phyloP scores from a whole-genome alignment of 2,888 invertebrate species.

The Andrena bicolor region DNA sequence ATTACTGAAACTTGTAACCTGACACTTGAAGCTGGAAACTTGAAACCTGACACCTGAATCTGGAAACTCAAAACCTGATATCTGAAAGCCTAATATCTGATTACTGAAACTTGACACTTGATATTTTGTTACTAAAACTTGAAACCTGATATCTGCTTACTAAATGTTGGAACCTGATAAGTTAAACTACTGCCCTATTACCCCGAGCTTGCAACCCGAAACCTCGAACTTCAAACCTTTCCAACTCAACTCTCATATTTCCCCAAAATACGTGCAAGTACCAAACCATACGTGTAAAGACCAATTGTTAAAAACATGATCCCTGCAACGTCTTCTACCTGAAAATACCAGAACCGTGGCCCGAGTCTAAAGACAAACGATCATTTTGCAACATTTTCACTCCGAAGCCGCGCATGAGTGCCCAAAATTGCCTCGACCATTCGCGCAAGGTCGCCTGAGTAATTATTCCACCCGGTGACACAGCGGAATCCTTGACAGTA shows the following conservation, averaged over 20 bases:
- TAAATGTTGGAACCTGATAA: too few relatives aligned
- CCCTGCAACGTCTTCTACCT: background rate
- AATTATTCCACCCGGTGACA: conserved; percentile 30
- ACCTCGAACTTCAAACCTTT: background rate
- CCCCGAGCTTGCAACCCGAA: background rate
- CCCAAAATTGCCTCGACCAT: conserved; percentile 13
- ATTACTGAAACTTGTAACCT: background rate
- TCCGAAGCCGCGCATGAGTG: background rate
- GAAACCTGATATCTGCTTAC: background rate
- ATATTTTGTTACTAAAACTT: background rate
- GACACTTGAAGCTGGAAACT: background rate
- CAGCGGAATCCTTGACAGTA: conserved; percentile 20
- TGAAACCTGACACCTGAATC: background rate
- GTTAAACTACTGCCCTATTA: too few relatives aligned
- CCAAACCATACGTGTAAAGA: background rate
- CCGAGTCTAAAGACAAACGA: background rate
- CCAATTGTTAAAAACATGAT: background rate
- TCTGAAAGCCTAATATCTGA: background rate
- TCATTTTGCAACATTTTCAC: conserved; percentile 10
- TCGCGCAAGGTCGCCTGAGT: conserved; percentile 15
- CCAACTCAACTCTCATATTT: background rate
- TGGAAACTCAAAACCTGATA: background rate
- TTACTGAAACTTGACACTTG: background rate
- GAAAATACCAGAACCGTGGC: background rate
- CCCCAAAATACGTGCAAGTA: background rate